Evolutionary conservation across 2,113 vertebrate genomes (phyloP).

Genomic region (Numida meleagris): DNA sequence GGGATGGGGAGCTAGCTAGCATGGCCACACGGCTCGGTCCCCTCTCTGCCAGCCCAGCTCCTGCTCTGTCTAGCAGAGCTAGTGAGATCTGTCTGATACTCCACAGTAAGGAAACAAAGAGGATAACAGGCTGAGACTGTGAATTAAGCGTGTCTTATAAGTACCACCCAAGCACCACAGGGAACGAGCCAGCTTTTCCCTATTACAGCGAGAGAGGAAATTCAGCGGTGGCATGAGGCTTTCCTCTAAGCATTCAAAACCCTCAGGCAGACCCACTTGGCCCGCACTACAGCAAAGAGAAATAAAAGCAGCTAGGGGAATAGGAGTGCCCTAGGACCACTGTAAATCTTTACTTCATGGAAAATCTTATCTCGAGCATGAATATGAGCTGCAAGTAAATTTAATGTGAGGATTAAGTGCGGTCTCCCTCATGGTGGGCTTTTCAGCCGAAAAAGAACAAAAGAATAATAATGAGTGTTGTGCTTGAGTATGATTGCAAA

Average conservation of each 20-base stretch:
- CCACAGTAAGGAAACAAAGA: rapidly evolving
- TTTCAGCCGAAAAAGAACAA: conserved; percentile 64
- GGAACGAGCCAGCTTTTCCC: not conserved
- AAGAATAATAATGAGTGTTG: conserved; percentile 64
- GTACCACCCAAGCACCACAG: not conserved
- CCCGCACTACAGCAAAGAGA: not conserved
- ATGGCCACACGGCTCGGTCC: not conserved
- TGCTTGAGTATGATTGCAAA: conserved; percentile 54
- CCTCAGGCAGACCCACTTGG: conserved; percentile 4
- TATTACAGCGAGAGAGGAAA: not conserved
- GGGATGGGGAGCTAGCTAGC: not conserved
- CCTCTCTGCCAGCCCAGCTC: not conserved
- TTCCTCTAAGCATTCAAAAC: not conserved
- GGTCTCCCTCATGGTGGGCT: conserved; percentile 50
- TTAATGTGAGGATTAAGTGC: conserved; percentile 37
- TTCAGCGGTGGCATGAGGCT: not conserved
- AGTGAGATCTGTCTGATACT: not conserved
- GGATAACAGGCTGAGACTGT: not conserved
- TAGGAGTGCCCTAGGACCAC: conserved; percentile 33
- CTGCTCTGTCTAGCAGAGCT: not conserved
- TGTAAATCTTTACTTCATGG: conserved; percentile 50
- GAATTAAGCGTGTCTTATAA: not conserved
- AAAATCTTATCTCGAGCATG: conserved; percentile 59
- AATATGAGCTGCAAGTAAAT: conserved; percentile 50
- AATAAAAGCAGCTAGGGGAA: conserved; percentile 37